A percentile compares a stretch with the other conserved stretches of the same genome.
Conservation (phyloP, 2,888 invertebrate species). For the Eilema sororculum region DNA sequence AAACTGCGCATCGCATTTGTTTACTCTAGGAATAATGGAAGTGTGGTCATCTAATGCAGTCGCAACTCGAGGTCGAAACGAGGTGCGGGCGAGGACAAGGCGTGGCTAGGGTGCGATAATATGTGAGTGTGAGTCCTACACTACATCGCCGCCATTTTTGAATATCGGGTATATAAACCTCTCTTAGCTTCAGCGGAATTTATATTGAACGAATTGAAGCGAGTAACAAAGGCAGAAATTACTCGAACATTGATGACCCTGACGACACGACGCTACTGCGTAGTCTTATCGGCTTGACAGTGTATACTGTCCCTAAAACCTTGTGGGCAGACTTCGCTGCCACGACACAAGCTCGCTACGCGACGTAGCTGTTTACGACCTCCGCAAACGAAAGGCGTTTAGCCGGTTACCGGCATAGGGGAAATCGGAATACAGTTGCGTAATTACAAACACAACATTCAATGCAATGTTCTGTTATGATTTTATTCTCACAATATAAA, state of each 20-base stretch:
- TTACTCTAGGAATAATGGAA: neutral
- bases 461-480: slow-evolving; percentile 31
- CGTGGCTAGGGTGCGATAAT: neutral
- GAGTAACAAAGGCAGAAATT: neutral
- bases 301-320: slow-evolving; percentile 18
- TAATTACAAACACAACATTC: slow-evolving; percentile 41
- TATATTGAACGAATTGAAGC: neutral
- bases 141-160: neutral
- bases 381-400: slow-evolving; percentile 61
- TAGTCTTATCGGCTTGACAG: neutral
- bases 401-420: slow-evolving; percentile 51
- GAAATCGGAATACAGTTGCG: slow-evolving; percentile 65
- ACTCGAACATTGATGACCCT: neutral
- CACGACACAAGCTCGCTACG: slow-evolving; percentile 40
- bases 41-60: neutral
- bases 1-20: neutral
- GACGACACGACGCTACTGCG: neutral
- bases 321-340: slow-evolving; percentile 11
- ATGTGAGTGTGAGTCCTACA: neutral
- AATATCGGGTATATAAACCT: neutral
- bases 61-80: neutral
- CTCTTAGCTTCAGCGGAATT: neutral
- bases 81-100: neutral
- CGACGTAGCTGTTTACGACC: slow-evolving; percentile 58
- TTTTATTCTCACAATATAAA: slow-evolving; percentile 17